A percentile compares a stretch with the other conserved stretches of the same genome.
phyloP scores from a whole-genome alignment of 2,888 invertebrate genomes.

The Cheilosia pagana region DNA sequence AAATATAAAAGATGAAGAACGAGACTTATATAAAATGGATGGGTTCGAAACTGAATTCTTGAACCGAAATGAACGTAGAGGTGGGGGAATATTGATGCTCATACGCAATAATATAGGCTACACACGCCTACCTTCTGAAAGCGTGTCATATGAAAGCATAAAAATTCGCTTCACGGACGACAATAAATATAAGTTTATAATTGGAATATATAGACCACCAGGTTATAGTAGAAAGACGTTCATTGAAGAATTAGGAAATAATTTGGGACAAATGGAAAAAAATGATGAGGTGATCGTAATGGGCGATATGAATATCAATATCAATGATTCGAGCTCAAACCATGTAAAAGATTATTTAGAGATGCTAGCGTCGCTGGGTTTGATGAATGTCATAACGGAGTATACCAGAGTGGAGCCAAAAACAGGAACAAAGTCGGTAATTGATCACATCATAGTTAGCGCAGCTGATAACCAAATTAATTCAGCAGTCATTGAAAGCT shows the following conservation, averaged over 20 bases:
- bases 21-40: too few species aligned
- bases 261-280: neutral
- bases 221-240: neutral
- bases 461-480: neutral
- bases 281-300: neutral
- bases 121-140: neutral
- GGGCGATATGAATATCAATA: constrained; percentile 19
- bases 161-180: too few species aligned
- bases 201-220: too few species aligned
- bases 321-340: neutral
- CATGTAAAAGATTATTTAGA: neutral
- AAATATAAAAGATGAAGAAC: too few species aligned
- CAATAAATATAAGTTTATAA: too few species aligned
- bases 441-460: neutral
- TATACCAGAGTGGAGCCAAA: constrained; percentile 4
- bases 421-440: neutral
- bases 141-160: too few species aligned
- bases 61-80: too few species aligned
- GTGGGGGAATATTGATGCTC: too few species aligned
- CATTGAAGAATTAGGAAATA: constrained; percentile 7
- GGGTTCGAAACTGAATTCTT: too few species aligned
- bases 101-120: too few species aligned
- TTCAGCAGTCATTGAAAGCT: neutral
- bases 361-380: too few species aligned
- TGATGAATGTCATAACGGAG: constrained; percentile 18